These are phyloP conservation scores for Mustela nigripes DNA, from an alignment of 2,113 vertebrate genomes.

Conservation along the genomic window DNA sequence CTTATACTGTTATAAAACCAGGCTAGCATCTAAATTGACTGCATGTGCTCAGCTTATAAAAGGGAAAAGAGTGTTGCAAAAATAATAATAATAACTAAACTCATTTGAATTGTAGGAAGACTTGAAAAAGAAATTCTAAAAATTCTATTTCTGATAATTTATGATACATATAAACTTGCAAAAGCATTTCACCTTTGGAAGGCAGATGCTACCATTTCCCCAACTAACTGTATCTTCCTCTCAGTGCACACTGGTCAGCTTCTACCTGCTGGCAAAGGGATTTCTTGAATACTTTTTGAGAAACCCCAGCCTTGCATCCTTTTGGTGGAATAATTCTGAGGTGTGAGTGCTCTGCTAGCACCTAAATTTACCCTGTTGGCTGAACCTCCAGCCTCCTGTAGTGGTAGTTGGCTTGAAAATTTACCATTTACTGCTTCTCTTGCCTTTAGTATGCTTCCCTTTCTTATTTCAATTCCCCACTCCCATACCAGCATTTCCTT, in stretches of 20 bases:
- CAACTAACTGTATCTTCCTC: not conserved
- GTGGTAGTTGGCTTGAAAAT: not conserved
- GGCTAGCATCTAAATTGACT: not conserved
- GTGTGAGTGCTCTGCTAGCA: not conserved
- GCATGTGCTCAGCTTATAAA: not conserved
- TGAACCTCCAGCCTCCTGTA: not conserved
- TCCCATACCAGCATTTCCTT: not conserved
- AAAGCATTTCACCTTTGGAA: not conserved
- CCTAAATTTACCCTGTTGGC: not conserved
- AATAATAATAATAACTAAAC: not conserved
- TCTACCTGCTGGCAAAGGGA: not conserved
- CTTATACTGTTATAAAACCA: not conserved
- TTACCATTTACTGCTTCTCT: not conserved
- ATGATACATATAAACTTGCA: not conserved
- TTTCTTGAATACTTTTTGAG: not conserved
- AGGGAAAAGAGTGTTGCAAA: not conserved
- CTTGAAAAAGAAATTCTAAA: not conserved
- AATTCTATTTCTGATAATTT: not conserved
- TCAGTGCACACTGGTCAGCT: not conserved
- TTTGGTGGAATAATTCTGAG: not conserved
- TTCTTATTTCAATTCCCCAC: not conserved
- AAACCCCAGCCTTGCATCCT: not conserved
- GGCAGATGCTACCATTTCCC: not conserved
- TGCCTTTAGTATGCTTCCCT: not conserved
- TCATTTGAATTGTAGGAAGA: not conserved